phyloP scores from a whole-genome alignment of 1,140 invertebrate species.

The Ostrea denselamellosa region DNA sequence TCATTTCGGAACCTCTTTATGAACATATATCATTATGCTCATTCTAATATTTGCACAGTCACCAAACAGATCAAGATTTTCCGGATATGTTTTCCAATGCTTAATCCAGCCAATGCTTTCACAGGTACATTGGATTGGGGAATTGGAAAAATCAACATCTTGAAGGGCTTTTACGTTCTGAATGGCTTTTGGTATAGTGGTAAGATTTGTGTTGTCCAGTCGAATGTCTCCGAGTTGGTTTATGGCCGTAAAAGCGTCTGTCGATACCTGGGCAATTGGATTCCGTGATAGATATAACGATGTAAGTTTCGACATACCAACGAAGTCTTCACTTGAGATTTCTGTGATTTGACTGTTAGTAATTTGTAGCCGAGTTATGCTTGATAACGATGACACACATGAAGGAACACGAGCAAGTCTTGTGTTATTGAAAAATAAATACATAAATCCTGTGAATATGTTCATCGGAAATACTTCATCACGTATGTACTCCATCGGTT shows the following conservation, averaged over 20 bases:
- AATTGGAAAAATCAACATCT: slow-evolving; percentile 1
- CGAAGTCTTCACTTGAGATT: not conserved
- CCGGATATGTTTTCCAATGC: slow-evolving; percentile 31
- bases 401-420: not conserved
- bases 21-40: not conserved
- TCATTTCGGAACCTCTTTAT: not conserved
- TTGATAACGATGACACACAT: not conserved
- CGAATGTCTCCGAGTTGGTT: not conserved
- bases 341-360: slow-evolving; percentile 35
- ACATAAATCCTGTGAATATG: not conserved
- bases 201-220: slow-evolving; percentile 46
- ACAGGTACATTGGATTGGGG: slow-evolving; percentile 43
- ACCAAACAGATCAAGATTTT: slow-evolving; percentile 4
- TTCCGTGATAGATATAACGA: slow-evolving; percentile 20
- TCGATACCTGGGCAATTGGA: slow-evolving; percentile 9
- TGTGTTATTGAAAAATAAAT: not conserved
- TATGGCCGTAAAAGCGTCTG: slow-evolving; percentile 30
- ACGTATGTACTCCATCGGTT: not conserved
- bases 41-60: not conserved
- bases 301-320: not conserved
- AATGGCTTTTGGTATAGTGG: slow-evolving; percentile 47
- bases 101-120: slow-evolving; percentile 47
- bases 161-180: slow-evolving; percentile 15
- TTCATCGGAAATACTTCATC: not conserved
- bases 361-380: not conserved